Percentiles rank a stretch among this genome's conserved stretches.
Conservation (phyloP, 1,140 invertebrate genomes). For the Bombus waltoni region DNA sequence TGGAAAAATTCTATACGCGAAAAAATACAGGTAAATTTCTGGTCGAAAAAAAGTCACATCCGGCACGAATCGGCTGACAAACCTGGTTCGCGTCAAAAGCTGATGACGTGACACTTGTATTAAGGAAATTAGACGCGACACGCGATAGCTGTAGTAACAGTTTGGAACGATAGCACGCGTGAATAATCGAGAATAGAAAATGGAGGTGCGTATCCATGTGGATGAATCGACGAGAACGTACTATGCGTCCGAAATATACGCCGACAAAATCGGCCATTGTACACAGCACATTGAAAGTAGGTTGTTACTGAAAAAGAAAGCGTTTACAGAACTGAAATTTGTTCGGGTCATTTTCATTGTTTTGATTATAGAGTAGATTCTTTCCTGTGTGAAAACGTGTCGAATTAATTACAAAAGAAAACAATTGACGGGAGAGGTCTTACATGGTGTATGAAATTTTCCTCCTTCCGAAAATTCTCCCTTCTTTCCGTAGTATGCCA, state of each 20-base stretch:
- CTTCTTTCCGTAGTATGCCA: not conserved
- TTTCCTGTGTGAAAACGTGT: not conserved
- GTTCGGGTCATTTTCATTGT: slow-evolving; percentile 32
- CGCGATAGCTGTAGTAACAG: too few species aligned
- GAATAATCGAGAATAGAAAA: not conserved
- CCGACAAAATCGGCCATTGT: not conserved
- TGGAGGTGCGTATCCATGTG: not conserved
- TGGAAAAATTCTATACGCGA: slow-evolving; percentile 44
- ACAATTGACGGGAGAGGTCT: not conserved
- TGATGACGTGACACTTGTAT: not conserved
- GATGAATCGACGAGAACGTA: not conserved
- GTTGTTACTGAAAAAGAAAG: slow-evolving; percentile 45
- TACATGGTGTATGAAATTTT: not conserved
- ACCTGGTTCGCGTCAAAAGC: not conserved
- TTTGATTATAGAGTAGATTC: slow-evolving; percentile 24
- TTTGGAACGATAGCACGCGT: not conserved
- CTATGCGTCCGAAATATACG: not conserved
- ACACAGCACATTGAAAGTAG: slow-evolving; percentile 18
- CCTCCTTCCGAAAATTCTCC: not conserved
- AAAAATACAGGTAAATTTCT: slow-evolving; percentile 24
- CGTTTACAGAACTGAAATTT: slow-evolving; percentile 23
- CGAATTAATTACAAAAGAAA: slow-evolving; percentile 23
- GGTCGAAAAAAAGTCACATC: slow-evolving; percentile 42
- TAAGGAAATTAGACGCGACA: not conserved
- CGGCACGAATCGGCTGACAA: slow-evolving; percentile 14